Evolutionary conservation across 2,888 invertebrate genomes (phyloP).

Genomic region (Pherbina coryleti): DNA sequence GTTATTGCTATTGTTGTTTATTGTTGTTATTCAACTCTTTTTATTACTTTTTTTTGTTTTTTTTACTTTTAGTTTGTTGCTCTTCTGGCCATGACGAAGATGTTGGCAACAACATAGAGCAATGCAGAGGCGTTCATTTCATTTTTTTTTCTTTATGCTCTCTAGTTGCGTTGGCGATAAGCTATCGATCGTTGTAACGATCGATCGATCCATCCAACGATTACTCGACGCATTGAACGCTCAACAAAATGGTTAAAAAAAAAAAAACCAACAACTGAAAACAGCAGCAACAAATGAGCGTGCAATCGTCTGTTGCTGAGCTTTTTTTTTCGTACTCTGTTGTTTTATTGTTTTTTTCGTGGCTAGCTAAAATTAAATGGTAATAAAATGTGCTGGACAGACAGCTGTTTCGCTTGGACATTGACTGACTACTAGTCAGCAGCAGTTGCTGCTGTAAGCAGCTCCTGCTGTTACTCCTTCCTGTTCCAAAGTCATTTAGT

Average conservation of each 20-base stretch:
- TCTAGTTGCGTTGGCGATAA: constrained; percentile 30
- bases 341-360: neutral
- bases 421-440: constrained; percentile 7
- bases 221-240: neutral
- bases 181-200: constrained; percentile 9
- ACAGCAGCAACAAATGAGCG: neutral
- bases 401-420: constrained; percentile 13
- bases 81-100: constrained; percentile 5
- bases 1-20: constrained; percentile 6
- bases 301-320: neutral
- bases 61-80: neutral
- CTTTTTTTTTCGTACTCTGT: neutral
- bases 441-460: constrained; percentile 30
- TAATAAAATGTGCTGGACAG: constrained; percentile 20
- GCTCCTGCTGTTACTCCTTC: constrained; percentile 53
- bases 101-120: constrained; percentile 13
- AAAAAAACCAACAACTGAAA: neutral
- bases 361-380: constrained; percentile 29
- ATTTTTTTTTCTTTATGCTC: neutral
- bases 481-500: constrained; percentile 40
- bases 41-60: neutral
- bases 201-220: constrained; percentile 13
- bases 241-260: neutral
- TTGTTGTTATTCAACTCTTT: neutral
- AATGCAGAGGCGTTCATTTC: constrained; percentile 23